Evolutionary conservation across 2,113 vertebrate species (phyloP).

Genomic region (Junco hyemalis): DNA sequence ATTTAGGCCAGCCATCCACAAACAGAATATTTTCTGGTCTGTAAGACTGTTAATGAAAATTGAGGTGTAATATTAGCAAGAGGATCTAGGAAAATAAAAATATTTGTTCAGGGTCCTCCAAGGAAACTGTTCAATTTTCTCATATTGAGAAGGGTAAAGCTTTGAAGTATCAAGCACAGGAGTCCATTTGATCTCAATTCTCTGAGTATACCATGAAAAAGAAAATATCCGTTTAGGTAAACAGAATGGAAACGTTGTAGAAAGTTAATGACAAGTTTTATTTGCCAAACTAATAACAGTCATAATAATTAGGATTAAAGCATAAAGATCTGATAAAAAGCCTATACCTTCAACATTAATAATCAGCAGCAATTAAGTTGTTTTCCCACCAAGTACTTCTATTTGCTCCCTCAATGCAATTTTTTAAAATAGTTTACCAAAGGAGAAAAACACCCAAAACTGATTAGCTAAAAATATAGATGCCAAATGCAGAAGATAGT

Average conservation of each 20-base stretch:
- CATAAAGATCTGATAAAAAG: not conserved
- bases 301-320: not conserved
- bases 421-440: not conserved
- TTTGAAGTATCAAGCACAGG: not conserved
- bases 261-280: not conserved
- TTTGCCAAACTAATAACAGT: not conserved
- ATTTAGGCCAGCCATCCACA: not conserved
- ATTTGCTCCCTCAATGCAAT: not conserved
- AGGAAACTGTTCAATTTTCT: not conserved
- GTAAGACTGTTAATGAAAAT: not conserved
- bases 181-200: not conserved
- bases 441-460: too few species aligned
- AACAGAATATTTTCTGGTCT: not conserved
- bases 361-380: not conserved
- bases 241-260: not conserved
- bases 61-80: not conserved
- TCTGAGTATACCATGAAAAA: not conserved
- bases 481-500: not conserved
- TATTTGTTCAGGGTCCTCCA: not conserved
- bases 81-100: not conserved
- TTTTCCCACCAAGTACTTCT: not conserved
- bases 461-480: not conserved
- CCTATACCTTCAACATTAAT: not conserved
- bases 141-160: not conserved
- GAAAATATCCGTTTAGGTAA: not conserved